A percentile compares a stretch with the other conserved stretches of the same genome.
phyloP scores from a whole-genome alignment of 2,888 invertebrate genomes.

The Perizoma flavofasciatum region DNA sequence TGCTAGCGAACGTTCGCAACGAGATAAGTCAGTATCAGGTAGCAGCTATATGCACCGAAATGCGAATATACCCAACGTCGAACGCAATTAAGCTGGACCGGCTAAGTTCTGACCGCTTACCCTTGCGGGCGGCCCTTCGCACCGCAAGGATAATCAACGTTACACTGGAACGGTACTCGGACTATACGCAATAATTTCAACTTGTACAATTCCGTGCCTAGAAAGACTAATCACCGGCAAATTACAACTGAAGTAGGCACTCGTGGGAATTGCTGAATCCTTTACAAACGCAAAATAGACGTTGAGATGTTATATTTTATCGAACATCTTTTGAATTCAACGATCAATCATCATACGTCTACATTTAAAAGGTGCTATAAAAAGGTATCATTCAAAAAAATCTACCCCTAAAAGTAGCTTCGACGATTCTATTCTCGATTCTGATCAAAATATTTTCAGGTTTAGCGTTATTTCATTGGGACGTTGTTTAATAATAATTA shows the following conservation, averaged over 20 bases:
- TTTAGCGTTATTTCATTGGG: too few species aligned
- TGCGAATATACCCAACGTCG: slow-evolving; percentile 39
- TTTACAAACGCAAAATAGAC: slow-evolving; percentile 6
- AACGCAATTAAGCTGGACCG: slow-evolving; percentile 56
- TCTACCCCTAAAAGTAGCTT: too few species aligned
- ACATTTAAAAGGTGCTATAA: too few species aligned
- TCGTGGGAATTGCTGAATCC: slow-evolving; percentile 5
- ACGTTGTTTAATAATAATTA: too few species aligned
- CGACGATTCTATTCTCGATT: too few species aligned
- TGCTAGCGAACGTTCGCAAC: neutral
- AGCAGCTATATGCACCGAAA: slow-evolving; percentile 29
- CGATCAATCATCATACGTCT: too few species aligned
- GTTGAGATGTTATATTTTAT: too few species aligned
- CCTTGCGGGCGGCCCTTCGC: slow-evolving; percentile 48
- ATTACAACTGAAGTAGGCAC: slow-evolving; percentile 21
- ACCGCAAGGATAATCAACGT: slow-evolving; percentile 59
- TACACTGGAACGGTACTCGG: slow-evolving; percentile 35
- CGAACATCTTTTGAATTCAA: too few species aligned
- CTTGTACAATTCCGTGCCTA: slow-evolving; percentile 40
- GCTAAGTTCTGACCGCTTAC: slow-evolving; percentile 48
- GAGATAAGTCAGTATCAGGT: neutral
- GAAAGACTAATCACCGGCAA: slow-evolving; percentile 37
- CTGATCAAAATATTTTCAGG: too few species aligned
- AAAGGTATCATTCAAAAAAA: too few species aligned
- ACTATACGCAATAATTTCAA: slow-evolving; percentile 38